A percentile compares a stretch with the other conserved stretches of the same genome.
Conservation (phyloP, 2,888 invertebrate genomes). For the Nephrocerus scutellatus region DNA sequence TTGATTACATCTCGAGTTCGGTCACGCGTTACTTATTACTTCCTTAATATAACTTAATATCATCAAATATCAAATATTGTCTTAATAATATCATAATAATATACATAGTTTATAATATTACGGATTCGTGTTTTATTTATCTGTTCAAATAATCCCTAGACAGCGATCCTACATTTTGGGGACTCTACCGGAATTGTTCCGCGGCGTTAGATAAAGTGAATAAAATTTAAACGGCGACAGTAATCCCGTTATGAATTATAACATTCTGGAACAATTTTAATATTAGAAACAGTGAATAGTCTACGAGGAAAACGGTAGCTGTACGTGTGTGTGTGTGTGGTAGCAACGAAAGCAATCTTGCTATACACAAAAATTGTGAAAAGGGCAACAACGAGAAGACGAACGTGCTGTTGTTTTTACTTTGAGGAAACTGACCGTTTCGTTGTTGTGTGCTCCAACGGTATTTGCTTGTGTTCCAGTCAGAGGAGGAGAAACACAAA, state of each 20-base stretch:
- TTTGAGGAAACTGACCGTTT: not conserved
- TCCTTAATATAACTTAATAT: no score
- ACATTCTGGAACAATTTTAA: not conserved
- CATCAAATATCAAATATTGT: no score
- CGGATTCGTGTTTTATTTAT: no score
- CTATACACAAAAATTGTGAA: not conserved
- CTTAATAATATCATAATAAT: no score
- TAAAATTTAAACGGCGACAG: not conserved
- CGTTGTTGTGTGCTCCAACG: conserved; percentile 1
- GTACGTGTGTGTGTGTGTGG: not conserved
- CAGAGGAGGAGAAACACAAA: conserved; percentile 1
- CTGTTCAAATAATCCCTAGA: no score
- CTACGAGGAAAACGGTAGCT: not conserved
- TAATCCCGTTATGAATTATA: not conserved
- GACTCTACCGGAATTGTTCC: no score
- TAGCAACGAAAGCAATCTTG: conserved; percentile 1
- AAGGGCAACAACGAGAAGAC: conserved; percentile 1
- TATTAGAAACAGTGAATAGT: not conserved
- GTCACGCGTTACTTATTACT: no score
- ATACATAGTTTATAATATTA: no score
- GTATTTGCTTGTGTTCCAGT: not conserved
- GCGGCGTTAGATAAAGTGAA: no score
- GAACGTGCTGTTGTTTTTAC: not conserved
- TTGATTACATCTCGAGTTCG: no score
- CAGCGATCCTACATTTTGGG: no score